Conservation (phyloP, 2,888 invertebrate species). For the Diarsia dahlii region DNA sequence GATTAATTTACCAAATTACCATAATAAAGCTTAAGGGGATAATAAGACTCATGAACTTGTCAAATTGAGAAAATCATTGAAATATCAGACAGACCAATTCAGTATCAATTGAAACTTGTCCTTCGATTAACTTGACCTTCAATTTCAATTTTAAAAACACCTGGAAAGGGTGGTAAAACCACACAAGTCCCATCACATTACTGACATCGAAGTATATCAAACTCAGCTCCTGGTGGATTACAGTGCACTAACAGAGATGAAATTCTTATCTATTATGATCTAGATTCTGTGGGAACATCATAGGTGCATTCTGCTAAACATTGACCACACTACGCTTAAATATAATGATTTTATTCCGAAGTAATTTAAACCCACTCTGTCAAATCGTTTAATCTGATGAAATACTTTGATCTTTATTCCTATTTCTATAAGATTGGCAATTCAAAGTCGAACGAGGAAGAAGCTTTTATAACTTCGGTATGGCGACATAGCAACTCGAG, state of each 20-base stretch:
- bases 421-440: not conserved
- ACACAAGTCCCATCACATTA: too few species aligned
- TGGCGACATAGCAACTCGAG: not conserved
- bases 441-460: constrained; percentile 6
- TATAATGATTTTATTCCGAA: not conserved
- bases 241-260: not conserved
- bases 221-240: not conserved
- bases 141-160: not conserved
- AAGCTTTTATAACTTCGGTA: constrained; percentile 27
- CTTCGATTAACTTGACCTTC: not conserved
- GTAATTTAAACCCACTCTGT: not conserved
- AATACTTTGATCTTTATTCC: constrained; percentile 13
- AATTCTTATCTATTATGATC: not conserved
- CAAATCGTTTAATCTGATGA: not conserved
- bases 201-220: not conserved
- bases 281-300: not conserved
- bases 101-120: not conserved
- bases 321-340: not conserved
- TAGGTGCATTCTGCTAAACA: not conserved
- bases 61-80: not conserved
- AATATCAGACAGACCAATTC: not conserved
- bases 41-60: not conserved
- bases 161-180: too few species aligned
- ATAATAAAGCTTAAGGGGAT: constrained; percentile 14
- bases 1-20: constrained; percentile 22